Evolutionary conservation across 2,888 invertebrate species (phyloP), one percentile per base, ranked within the genome.

Genomic region (Kryphioiulus occultus): DNA sequence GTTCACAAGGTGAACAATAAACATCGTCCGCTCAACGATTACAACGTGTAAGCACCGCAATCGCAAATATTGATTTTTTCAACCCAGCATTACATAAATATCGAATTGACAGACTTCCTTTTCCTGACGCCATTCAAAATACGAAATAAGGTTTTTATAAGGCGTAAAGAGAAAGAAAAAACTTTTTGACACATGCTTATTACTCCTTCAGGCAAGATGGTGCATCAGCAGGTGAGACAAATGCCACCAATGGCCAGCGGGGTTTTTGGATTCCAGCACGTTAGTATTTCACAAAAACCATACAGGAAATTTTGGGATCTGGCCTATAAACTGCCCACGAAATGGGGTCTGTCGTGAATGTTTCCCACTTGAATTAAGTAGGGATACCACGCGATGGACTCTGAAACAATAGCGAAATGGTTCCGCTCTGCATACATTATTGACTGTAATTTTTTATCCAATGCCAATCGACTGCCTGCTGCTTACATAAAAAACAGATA

Each of bases 21-120:
- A 78, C 78, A 78, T 78, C 0, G 78, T 22, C 15, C 78, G 30
- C 78, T 1, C 26, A 30, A 78, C 22, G 78, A 78, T 78, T 78
- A 78, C 78, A 30, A 78, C 78, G 22, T 78, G 78, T 78, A 78
- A 78, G 78, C 78, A 78, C 78, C 26, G 78, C 78, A 78, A 78
- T 78, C 78, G 78, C 78, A 78, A 15, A 78, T 78, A 78, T 78
- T 30, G 26, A 78, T 68, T 26, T 78, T 78, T 30, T 30, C 26
- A 30, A 78, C 1, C 78, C 78, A 78, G 15, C 78, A 68, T 26
- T 68, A 22, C 68, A 68, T 26, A 68, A 68, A 68, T 22, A 68
- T 26, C 9, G 68, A 26, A 68, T 22, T 26, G 3, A n/a, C n/a
- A 26, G 30, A 78, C 78, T 15, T 78, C 12, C 78, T 15, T 78